Conservation (phyloP, 2,113 vertebrate species). For the Pygathrix nemaeus region DNA sequence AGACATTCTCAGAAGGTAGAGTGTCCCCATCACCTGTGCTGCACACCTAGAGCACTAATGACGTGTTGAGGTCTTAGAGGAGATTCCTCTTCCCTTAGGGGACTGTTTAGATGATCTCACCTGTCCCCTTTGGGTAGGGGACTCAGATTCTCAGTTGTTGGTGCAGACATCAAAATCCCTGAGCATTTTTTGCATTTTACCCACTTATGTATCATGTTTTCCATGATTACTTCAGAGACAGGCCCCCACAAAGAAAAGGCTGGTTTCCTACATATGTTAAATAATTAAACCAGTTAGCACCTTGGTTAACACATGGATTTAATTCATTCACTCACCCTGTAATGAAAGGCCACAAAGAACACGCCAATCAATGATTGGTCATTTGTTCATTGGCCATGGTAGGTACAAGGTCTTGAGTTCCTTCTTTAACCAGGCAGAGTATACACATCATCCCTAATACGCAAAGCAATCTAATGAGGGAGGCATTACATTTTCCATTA, state of each 20-base stretch:
- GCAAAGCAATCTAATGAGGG: not conserved
- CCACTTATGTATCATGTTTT: not conserved
- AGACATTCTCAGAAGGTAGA: not conserved
- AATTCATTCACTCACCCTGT: not conserved
- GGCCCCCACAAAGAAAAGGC: not conserved
- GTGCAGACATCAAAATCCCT: not conserved
- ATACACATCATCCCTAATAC: not conserved
- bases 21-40: not conserved
- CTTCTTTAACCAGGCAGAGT: not conserved
- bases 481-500: not conserved
- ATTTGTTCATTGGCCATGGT: not conserved
- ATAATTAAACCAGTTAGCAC: not conserved
- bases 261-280: not conserved
- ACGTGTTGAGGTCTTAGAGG: not conserved
- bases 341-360: not conserved
- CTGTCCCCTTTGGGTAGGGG: not conserved
- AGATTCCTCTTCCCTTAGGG: not conserved
- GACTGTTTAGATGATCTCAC: not conserved
- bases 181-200: not conserved
- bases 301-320: not conserved
- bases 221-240: conserved; percentile 9
- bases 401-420: not conserved
- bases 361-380: not conserved
- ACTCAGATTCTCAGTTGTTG: not conserved
- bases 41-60: not conserved